Percentiles rank a stretch among this genome's conserved stretches.
These are phyloP conservation scores for Dryobota labecula DNA, from an alignment of 2,888 invertebrate genomes.

Conservation along the genomic window DNA sequence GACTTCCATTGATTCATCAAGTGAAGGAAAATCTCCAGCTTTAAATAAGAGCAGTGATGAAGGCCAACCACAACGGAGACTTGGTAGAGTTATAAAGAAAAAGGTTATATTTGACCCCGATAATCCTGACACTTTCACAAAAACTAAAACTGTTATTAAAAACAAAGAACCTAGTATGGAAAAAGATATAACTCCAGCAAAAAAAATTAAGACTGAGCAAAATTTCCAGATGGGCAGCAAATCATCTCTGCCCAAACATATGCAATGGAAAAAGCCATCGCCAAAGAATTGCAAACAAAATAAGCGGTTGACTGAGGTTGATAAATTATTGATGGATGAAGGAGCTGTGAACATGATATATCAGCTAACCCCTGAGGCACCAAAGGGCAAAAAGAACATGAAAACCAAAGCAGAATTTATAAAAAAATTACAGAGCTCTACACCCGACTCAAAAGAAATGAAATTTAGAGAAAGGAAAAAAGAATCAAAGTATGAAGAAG, in stretches of 20 bases:
- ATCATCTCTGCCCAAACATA: constrained; percentile 78
- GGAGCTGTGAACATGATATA: constrained; percentile 96
- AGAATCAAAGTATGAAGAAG: constrained; percentile 80
- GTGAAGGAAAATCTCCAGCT: constrained; percentile 72
- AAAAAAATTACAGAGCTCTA: constrained; percentile 90
- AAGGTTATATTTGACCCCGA: constrained; percentile 94
- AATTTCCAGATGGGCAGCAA: constrained; percentile 75
- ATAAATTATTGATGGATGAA: constrained; percentile 95
- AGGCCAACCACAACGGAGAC: constrained; percentile 80
- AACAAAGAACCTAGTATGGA: constrained; percentile 74
- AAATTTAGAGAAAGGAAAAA: constrained; percentile 90
- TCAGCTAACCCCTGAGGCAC: constrained; percentile 92
- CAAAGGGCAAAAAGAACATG: constrained; percentile 87
- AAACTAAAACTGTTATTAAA: constrained; percentile 78
- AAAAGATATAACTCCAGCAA: constrained; percentile 75
- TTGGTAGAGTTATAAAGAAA: constrained; percentile 92
- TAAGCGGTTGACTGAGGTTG: constrained; percentile 93
- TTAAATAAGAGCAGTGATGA: constrained; percentile 78
- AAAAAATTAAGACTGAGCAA: constrained; percentile 79
- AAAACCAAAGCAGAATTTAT: constrained; percentile 91
- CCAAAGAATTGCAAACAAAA: constrained; percentile 88
- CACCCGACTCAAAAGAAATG: constrained; percentile 84
- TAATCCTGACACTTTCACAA: constrained; percentile 89
- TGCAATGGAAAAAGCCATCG: constrained; percentile 87
- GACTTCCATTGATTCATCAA: constrained; percentile 72